These are phyloP conservation scores for Ictidomys tridecemlineatus DNA, from an alignment of 2,113 vertebrate species.

Conservation along the genomic window DNA sequence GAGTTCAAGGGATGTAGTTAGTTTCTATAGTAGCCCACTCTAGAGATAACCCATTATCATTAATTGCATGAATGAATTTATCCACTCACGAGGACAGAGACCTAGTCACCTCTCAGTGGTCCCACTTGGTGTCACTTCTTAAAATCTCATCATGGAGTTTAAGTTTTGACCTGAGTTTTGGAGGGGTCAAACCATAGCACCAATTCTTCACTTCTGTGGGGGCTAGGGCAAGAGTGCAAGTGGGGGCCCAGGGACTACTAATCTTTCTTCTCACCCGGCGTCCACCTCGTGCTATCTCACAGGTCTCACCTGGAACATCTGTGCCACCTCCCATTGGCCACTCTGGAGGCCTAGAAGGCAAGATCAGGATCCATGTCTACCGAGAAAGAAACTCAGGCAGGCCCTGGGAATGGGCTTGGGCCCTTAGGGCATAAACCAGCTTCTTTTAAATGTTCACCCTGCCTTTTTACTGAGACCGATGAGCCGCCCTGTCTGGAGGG, in stretches of 20 bases:
- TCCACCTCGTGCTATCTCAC: not conserved
- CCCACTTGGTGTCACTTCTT: no score
- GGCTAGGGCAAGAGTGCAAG: not conserved
- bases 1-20: not conserved
- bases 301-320: not conserved
- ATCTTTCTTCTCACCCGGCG: not conserved
- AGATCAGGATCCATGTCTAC: no score
- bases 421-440: not conserved
- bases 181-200: not conserved
- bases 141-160: not conserved
- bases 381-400: no score
- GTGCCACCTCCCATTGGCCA: no score
- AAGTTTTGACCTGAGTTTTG: not conserved
- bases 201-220: not conserved
- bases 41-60: not conserved
- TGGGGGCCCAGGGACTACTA: no score
- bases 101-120: no score
- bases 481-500: not conserved
- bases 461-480: not conserved
- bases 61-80: not conserved
- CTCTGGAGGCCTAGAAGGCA: no score
- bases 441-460: not conserved
- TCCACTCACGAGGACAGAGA: no score
- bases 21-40: not conserved
- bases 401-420: not conserved